Conservation (phyloP, 92 coral and sea anemone genomes). For the Umimayanthus chanpuru region DNA sequence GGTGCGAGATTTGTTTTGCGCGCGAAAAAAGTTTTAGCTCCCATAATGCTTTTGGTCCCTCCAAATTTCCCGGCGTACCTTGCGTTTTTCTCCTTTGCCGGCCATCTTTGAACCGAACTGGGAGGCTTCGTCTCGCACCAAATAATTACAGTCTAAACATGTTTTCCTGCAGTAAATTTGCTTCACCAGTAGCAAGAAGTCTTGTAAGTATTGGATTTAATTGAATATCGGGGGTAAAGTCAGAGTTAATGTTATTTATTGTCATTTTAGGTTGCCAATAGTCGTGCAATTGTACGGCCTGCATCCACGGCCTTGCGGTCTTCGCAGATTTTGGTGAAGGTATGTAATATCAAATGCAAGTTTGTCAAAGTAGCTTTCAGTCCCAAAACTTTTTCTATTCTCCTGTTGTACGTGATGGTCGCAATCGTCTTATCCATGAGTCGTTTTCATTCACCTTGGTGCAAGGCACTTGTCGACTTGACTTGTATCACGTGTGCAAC, state of each 20-base stretch:
- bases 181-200: constrained; percentile 82
- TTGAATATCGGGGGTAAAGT: background rate
- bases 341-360: constrained; percentile 45
- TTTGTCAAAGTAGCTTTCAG: background rate
- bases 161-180: constrained; percentile 98
- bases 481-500: constrained; percentile 24
- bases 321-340: constrained; percentile 92
- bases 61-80: constrained; percentile 62
- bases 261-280: constrained; percentile 85
- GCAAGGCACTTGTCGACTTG: constrained; percentile 5
- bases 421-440: background rate
- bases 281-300: constrained; percentile 87
- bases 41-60: constrained; percentile 36
- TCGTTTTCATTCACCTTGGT: background rate
- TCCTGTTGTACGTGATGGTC: background rate
- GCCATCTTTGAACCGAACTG: constrained; percentile 87
- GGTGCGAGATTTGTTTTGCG: too few species aligned
- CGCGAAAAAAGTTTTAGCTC: constrained; percentile 23
- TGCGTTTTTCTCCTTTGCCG: constrained; percentile 79
- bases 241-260: constrained; percentile 38
- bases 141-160: constrained; percentile 71
- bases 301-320: constrained; percentile 95
- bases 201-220: constrained; percentile 70
- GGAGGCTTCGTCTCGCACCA: constrained; percentile 70
- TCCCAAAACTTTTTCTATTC: background rate